phyloP scores from a whole-genome alignment of 2,888 invertebrate species.

The Parnassius apollo region DNA sequence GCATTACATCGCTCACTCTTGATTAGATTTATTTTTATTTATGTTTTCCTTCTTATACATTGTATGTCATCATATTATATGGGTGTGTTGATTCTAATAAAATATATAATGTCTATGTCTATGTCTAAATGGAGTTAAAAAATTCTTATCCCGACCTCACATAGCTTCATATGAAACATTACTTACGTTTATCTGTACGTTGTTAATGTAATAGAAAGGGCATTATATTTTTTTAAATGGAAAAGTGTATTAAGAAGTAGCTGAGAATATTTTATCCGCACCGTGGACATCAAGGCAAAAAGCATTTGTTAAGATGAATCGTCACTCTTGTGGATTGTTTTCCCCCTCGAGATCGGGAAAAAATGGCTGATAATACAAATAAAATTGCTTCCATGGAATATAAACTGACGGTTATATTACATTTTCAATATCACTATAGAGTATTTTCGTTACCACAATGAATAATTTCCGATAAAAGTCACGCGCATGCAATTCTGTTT shows the following conservation, averaged over 20 bases:
- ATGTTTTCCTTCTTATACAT: no score
- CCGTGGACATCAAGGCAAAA: slow-evolving; percentile 38
- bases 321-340: slow-evolving; percentile 67
- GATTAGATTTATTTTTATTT: no score
- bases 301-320: slow-evolving; percentile 69
- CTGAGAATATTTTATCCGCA: slow-evolving; percentile 64
- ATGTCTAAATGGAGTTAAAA: no score
- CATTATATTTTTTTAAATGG: no score
- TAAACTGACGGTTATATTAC: slow-evolving; percentile 22
- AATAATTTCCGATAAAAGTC: background rate
- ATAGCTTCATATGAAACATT: no score
- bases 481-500: background rate
- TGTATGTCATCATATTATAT: no score
- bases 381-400: slow-evolving; percentile 22
- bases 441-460: slow-evolving; percentile 3
- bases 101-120: no score
- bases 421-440: slow-evolving; percentile 17
- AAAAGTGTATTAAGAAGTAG: slow-evolving; percentile 45
- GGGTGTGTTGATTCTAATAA: no score
- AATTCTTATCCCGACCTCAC: no score
- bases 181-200: no score
- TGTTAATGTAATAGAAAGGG: no score
- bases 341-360: slow-evolving; percentile 28
- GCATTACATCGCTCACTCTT: no score
- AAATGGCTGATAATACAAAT: slow-evolving; percentile 31